phyloP scores from a whole-genome alignment of 1,140 invertebrate genomes.

The Bombus waltoni region DNA sequence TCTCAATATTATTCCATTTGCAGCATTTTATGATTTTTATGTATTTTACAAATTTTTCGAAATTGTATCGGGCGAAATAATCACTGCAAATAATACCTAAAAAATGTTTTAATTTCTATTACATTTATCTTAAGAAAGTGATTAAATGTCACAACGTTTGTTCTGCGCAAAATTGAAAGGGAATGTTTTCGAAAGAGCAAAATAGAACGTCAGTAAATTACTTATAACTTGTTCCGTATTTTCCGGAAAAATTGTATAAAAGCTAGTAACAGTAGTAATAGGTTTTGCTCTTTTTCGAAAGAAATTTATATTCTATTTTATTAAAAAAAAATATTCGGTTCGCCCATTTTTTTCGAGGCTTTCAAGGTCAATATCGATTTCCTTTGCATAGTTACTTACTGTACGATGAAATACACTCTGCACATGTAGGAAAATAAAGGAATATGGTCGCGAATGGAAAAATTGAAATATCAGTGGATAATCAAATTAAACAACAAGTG shows the following conservation, averaged over 20 bases:
- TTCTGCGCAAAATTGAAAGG: not conserved
- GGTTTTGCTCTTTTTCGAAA: not conserved
- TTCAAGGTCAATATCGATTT: slow-evolving; percentile 25
- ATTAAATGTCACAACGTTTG: not conserved
- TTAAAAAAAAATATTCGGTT: not conserved
- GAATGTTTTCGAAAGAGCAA: not conserved
- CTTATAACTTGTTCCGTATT: not conserved
- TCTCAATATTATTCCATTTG: slow-evolving; percentile 5
- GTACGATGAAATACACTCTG: not conserved
- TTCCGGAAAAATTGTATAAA: not conserved
- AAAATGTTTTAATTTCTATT: not conserved
- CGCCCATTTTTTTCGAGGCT: not conserved
- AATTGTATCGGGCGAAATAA: not conserved
- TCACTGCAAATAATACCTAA: not conserved
- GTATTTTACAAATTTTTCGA: not conserved
- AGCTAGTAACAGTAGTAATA: not conserved
- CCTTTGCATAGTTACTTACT: not conserved
- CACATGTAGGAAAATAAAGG: not conserved
- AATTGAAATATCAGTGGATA: not conserved
- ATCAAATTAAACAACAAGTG: not conserved
- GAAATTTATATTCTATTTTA: not conserved
- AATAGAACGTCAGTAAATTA: not conserved
- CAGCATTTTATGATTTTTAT: not conserved
- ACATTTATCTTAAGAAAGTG: not conserved
- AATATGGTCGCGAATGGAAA: not conserved